Base-by-base conservation (phyloP, 2,888 invertebrate species). In the Drosophila austrosaltans region DNA sequence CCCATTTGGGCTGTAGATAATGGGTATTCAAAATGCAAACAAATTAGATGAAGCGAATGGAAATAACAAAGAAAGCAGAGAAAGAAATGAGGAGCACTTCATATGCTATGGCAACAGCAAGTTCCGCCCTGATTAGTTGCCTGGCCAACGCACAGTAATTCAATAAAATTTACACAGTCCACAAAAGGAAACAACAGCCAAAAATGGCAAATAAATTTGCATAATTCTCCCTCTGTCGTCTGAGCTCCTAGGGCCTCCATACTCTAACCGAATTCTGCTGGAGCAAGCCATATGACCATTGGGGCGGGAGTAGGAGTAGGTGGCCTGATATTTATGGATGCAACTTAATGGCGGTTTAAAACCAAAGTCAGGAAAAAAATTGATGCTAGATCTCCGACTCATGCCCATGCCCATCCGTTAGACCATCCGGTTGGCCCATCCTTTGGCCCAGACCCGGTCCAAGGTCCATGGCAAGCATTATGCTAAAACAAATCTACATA, bases 401-500 rank as follows among this genome's bases (percentile, higher is more conserved):
- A 22, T 20, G 22, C 62, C 53, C 63, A 66, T 60, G 69, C 65
- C 66, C 60, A 36, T 36, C 10, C 8, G 36, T 36, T 36, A 10
- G 10, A 36, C 36, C 36, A 36, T 36, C 36, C 36, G 36, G 36
- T 36, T 36, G 8, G 36, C 36, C 36, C 36, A 36, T 36, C 36
- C 36, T 36, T 8, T 10, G 36, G 69, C 65, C 72, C 60, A 69
- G 25, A 68, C 36, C 25, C 42, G 12, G 53, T 48, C 67, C 28
- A 10, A 2, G 25, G 60, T 58, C 72, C 44, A 44, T 56, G 57
- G 53, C 75, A 63, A 66, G 82, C 81, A 81, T 85, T 85, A 85
- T 85, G 87, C 79, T 85, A 87, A 85, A 82, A 82, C 79, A 85
- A 87, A 85, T 85, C 87, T 85, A 87, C 84, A 85, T 85, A 87